Evolutionary conservation across 2,113 vertebrate genomes (phyloP).

Genomic region (Lipophrys pholis): DNA sequence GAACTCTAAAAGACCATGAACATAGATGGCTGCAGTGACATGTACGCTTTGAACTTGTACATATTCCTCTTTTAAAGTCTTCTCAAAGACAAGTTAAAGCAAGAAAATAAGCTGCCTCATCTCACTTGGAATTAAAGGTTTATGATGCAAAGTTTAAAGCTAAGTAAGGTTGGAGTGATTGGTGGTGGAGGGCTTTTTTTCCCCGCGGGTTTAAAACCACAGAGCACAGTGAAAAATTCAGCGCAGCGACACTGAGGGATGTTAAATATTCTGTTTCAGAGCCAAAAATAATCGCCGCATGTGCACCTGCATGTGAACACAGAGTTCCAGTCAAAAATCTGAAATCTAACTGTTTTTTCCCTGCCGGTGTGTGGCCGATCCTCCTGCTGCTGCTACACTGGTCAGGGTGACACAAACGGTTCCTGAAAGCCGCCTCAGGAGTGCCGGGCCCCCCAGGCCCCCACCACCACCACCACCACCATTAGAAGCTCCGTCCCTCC

Average conservation of each 20-base stretch:
- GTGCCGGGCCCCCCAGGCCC: constrained; percentile 64
- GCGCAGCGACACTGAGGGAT: not conserved
- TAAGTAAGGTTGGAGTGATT: not conserved
- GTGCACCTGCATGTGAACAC: not conserved
- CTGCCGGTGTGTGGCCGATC: not conserved
- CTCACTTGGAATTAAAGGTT: not conserved
- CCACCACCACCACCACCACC: too few species aligned
- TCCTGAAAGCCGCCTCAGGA: constrained; percentile 66
- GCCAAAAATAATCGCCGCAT: not conserved
- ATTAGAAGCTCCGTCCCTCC: too few species aligned
- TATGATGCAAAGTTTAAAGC: not conserved
- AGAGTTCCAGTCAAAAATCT: too few species aligned
- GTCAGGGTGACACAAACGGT: constrained; percentile 74
- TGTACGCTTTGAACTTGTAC: too few species aligned
- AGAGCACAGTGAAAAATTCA: not conserved
- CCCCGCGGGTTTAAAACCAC: not conserved
- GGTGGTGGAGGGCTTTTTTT: not conserved
- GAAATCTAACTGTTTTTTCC: too few species aligned
- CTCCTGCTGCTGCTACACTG: constrained; percentile 44
- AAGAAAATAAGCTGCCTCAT: not conserved
- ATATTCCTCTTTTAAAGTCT: not conserved
- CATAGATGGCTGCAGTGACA: too few species aligned
- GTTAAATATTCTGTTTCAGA: constrained; percentile 9
- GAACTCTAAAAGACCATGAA: too few species aligned
- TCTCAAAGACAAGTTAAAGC: not conserved